Evolutionary conservation across 2,888 invertebrate genomes (phyloP), one percentile per base, ranked within the genome.

Genomic region (Pseudeuparius sepicola): DNA sequence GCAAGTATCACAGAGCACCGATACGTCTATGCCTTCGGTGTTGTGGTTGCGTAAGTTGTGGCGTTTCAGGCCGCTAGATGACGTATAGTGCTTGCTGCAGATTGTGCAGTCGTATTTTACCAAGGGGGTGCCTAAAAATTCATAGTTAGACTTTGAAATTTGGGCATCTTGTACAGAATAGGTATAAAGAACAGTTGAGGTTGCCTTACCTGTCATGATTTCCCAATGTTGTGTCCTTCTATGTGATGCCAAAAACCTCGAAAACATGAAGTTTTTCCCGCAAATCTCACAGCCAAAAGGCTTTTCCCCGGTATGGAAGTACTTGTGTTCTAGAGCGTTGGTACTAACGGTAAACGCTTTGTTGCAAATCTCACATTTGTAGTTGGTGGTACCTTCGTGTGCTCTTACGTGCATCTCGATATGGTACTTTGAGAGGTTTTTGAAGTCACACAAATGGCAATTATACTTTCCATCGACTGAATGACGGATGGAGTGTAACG

Each of bases 171-270:
- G n/a, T n/a, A n/a, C n/a, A n/a, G n/a, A n/a, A n/a, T 36, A n/a
- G n/a, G n/a, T n/a, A n/a, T n/a, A n/a, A n/a, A n/a, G 10, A 37
- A 37, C 18, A 37, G 14, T 2, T 4, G 14, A n/a, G n/a, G n/a
- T n/a, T n/a, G n/a, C n/a, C n/a, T n/a, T n/a, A 0, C 41, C 41
- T 2, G 54, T 57, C 41, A 56, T 50, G 6, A 57, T 53, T 37
- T 68, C 65, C 11, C 68, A 68, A 35, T 72, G 72, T 1, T 66
- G 61, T 0, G 62, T 55, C 29, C 62, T 64, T 2, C 63, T 57
- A 43, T 73, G 73, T 0, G 67, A 59, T 3, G 65, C 64, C 10
- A 73, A 49, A 41, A 71, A 70, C 49, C 72, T 68, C 0, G 60
- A 57, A 40, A 57, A 60, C 53, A 67, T 68, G 37, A 70, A 70